Percentiles rank a stretch among this genome's conserved stretches.
These are phyloP conservation scores for Dichetophora obliterata DNA, from an alignment of 2,888 invertebrate genomes.

Conservation along the genomic window DNA sequence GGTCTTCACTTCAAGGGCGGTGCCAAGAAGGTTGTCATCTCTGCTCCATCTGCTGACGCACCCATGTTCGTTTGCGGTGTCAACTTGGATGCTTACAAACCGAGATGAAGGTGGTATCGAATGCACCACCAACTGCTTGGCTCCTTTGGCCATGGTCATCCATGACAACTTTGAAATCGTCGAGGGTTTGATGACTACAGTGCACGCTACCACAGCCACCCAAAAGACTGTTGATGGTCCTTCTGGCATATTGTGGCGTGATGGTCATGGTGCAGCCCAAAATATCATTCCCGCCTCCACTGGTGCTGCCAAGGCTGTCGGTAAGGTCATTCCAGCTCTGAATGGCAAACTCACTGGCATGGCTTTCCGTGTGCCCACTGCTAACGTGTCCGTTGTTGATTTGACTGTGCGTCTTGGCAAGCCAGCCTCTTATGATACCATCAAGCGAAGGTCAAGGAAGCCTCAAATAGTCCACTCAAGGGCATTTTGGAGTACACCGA, in stretches of 20 bases:
- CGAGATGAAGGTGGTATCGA: constrained; percentile 87
- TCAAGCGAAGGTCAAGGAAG: constrained; percentile 91
- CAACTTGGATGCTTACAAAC: constrained; percentile 92
- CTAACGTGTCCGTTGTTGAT: constrained; percentile 98
- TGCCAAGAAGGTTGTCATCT: constrained; percentile 97
- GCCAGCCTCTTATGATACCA: constrained; percentile 87
- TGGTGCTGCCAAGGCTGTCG: constrained; percentile 99
- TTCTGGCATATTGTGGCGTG: constrained; percentile 94
- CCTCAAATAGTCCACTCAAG: constrained; percentile 87
- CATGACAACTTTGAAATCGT: constrained; percentile 96
- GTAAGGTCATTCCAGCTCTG: constrained; percentile 97
- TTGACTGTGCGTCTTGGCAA: constrained; percentile 91
- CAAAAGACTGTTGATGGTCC: constrained; percentile 99
- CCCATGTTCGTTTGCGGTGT: constrained; percentile 99
- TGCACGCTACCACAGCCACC: constrained; percentile 97
- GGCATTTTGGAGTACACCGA: constrained; percentile 96
- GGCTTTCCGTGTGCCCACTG: constrained; percentile 99
- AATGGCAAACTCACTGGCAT: constrained; percentile 99
- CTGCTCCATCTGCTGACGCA: constrained; percentile 98
- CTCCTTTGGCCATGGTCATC: constrained; percentile 96
- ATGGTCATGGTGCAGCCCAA: constrained; percentile 97
- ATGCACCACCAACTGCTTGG: constrained; percentile 99
- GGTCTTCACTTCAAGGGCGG: constrained; percentile 91
- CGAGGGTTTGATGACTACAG: constrained; percentile 96
- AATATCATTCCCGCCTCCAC: constrained; percentile 99